A percentile compares a stretch with the other conserved stretches of the same genome.
Evolutionary conservation across 2,888 invertebrate genomes (phyloP).

Genomic region (Melitaea athalia): DNA sequence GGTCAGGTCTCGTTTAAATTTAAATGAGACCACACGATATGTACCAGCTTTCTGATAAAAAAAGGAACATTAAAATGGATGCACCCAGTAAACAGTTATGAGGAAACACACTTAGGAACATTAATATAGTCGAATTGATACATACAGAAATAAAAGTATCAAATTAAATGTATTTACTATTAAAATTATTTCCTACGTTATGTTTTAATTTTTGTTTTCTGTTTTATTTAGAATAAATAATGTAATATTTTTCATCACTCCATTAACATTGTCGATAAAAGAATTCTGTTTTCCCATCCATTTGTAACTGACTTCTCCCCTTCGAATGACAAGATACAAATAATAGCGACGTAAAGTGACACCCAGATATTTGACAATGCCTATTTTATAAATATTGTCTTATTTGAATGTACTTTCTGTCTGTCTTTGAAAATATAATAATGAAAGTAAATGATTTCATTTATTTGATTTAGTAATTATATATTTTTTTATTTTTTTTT

Average conservation of each 20-base stretch:
- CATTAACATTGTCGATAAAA: background rate
- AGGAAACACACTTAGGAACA: too few species aligned
- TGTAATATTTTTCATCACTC: background rate
- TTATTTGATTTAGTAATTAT: background rate
- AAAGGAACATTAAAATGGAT: too few species aligned
- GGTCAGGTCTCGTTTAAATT: too few species aligned
- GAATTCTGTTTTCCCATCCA: background rate
- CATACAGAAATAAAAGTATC: too few species aligned
- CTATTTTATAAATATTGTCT: slow-evolving; percentile 4
- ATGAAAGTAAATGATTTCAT: background rate
- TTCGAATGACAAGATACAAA: slow-evolving; percentile 9
- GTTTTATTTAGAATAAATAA: background rate
- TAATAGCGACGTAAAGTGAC: slow-evolving; percentile 4
- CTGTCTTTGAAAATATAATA: background rate
- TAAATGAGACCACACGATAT: too few species aligned
- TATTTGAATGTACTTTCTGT: background rate
- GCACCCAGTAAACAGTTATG: too few species aligned
- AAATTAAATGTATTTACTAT: too few species aligned
- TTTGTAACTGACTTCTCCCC: background rate
- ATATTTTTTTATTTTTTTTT: background rate
- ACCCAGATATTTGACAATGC: background rate
- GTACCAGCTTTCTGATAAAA: too few species aligned
- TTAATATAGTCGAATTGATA: too few species aligned
- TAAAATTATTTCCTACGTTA: too few species aligned
- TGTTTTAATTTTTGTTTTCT: too few species aligned